phyloP scores from a whole-genome alignment of 1,140 invertebrate genomes.

The Sarcophaga bullata region DNA sequence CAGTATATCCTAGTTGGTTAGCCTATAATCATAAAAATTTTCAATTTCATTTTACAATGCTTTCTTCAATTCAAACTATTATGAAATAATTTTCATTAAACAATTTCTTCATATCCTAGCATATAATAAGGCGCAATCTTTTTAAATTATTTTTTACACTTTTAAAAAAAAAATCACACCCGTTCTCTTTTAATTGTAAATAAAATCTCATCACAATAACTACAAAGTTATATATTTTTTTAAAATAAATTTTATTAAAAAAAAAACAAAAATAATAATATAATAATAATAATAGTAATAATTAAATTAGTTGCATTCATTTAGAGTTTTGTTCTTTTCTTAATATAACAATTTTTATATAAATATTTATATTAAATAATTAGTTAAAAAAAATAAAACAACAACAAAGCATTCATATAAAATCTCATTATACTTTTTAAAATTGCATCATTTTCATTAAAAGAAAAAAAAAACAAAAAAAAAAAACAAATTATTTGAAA shows the following conservation, averaged over 20 bases:
- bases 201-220: neutral
- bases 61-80: too few species aligned
- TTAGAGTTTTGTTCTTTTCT: conserved; percentile 10
- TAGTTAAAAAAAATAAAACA: neutral
- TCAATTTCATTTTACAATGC: too few species aligned
- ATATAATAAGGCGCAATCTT: neutral
- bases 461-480: neutral
- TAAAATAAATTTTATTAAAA: neutral
- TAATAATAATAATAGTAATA: neutral
- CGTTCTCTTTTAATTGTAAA: too few species aligned
- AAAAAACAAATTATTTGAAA: conserved; percentile 13
- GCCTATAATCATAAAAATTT: too few species aligned
- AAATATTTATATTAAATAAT: neutral
- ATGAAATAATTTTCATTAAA: neutral
- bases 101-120: neutral
- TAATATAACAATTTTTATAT: neutral
- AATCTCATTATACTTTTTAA: neutral
- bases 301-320: conserved; percentile 13
- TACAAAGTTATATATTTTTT: neutral
- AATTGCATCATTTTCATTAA: neutral
- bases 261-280: too few species aligned
- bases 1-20: too few species aligned
- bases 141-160: too few species aligned
- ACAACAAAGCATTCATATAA: conserved; percentile 7
- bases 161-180: too few species aligned